phyloP scores from a whole-genome alignment of 2,888 invertebrate genomes.

The Blastobasis adustella region DNA sequence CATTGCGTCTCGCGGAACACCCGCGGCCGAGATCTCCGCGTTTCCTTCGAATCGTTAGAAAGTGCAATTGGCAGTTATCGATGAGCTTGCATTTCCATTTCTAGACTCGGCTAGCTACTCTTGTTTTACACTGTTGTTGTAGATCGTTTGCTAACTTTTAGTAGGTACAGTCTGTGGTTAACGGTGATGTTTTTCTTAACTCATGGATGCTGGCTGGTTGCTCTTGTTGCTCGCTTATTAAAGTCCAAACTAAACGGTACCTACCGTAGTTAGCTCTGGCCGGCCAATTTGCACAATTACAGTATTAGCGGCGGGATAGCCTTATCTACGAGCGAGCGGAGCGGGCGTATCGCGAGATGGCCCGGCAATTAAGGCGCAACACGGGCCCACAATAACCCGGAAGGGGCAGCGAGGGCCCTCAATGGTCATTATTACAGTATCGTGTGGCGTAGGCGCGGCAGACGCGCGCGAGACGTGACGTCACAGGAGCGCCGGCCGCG shows the following conservation, averaged over 20 bases:
- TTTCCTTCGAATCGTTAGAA: conserved; percentile 1
- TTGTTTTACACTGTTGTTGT: no score
- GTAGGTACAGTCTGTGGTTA: no score
- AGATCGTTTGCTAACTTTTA: no score
- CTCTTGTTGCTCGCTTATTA: no score
- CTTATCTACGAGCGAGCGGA: no score
- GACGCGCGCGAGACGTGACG: conserved; percentile 55
- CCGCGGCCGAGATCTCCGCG: conserved; percentile 11
- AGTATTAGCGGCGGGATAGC: no score
- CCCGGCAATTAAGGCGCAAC: neutral
- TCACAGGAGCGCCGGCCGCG: conserved; percentile 58
- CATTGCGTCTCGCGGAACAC: conserved; percentile 28
- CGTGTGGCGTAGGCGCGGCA: conserved; percentile 39
- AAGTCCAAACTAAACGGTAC: neutral
- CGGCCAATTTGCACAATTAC: neutral
- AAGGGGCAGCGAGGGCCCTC: conserved; percentile 26
- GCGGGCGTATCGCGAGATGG: no score
- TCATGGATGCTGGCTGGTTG: no score
- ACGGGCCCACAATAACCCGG: conserved; percentile 14
- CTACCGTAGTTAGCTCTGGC: neutral
- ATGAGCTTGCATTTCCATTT: no score
- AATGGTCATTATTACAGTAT: conserved; percentile 22
- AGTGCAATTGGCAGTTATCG: neutral
- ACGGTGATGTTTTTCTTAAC: no score
- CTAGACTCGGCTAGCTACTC: no score